Evolutionary conservation across 2,113 vertebrate genomes (phyloP).

Genomic region (Eira barbara): DNA sequence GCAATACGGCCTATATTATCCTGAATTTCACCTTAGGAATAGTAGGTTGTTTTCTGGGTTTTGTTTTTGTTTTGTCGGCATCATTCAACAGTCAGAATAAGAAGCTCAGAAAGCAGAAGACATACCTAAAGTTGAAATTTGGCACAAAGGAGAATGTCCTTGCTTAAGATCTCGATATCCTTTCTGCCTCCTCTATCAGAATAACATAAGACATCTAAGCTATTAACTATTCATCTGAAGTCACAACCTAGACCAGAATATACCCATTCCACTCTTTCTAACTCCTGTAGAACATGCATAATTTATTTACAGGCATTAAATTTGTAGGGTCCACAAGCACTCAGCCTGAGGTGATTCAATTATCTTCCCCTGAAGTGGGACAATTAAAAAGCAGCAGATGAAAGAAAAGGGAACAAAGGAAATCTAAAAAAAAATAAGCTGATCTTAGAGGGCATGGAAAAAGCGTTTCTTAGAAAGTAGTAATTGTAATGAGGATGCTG

Average conservation of each 20-base stretch:
- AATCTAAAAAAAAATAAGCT: background rate
- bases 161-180: background rate
- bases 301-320: constrained; percentile 29
- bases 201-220: background rate
- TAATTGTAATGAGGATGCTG: constrained; percentile 26
- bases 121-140: background rate
- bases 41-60: background rate
- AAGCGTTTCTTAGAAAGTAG: constrained; percentile 34
- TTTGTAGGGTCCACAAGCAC: background rate
- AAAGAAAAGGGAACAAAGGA: constrained; percentile 41
- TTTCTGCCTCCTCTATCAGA: background rate
- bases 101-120: background rate
- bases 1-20: background rate
- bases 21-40: background rate
- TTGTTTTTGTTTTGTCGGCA: background rate
- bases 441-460: constrained; percentile 18
- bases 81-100: background rate
- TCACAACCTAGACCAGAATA: background rate
- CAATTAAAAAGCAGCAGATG: background rate
- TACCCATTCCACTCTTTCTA: background rate
- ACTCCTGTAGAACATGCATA: background rate
- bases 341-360: constrained; percentile 8
- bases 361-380: background rate
- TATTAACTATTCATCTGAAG: background rate
- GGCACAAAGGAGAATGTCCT: background rate